Conservation (phyloP, 2,113 vertebrate genomes). For the Pelobates fuscus region DNA sequence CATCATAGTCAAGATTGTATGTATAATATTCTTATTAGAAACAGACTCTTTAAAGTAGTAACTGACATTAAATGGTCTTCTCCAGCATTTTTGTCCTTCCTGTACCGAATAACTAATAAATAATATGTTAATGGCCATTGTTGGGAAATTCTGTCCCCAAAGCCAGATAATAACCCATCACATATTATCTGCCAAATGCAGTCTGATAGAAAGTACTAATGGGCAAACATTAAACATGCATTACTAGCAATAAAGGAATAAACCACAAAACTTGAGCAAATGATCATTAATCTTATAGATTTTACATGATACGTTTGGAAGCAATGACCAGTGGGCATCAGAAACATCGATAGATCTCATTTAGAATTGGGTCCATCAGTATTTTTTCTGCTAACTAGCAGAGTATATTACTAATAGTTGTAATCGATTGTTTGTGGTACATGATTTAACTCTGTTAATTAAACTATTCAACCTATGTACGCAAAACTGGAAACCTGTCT, state of each 20-base stretch:
- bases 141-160: slow-evolving; percentile 47
- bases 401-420: neutral
- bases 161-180: slow-evolving; percentile 46
- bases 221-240: slow-evolving; percentile 45
- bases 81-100: slow-evolving; percentile 34
- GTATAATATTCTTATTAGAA: no score
- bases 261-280: slow-evolving; percentile 46
- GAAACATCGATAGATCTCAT: neutral
- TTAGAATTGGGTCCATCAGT: neutral
- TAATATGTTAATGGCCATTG: slow-evolving; percentile 43
- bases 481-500: no score
- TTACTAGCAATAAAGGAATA: slow-evolving; percentile 44
- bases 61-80: slow-evolving; percentile 41
- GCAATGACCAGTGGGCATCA: neutral
- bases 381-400: neutral
- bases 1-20: no score
- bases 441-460: neutral
- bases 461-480: neutral
- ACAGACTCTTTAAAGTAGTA: no score
- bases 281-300: slow-evolving; percentile 40
- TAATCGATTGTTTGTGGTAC: neutral
- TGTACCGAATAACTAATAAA: slow-evolving; percentile 43
- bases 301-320: slow-evolving; percentile 5
- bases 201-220: slow-evolving; percentile 43
- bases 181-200: slow-evolving; percentile 44